These are phyloP conservation scores for Polietes domitor DNA, from an alignment of 2,888 invertebrate genomes.

Conservation along the genomic window DNA sequence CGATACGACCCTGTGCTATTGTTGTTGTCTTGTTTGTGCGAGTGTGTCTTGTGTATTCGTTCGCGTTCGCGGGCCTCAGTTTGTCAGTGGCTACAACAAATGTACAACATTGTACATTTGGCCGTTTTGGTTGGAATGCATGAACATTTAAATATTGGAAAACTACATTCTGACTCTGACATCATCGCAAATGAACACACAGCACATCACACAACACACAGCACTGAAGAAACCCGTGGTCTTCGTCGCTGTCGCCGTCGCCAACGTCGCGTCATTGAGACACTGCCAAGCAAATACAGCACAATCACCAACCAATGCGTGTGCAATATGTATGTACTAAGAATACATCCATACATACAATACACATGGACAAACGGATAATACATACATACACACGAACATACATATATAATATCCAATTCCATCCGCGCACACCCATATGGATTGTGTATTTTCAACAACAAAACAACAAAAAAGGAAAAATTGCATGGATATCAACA, in stretches of 20 bases:
- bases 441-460: not conserved
- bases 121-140: constrained; percentile 37
- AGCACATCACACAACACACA: not conserved
- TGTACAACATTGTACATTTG: constrained; percentile 21
- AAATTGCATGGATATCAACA: constrained; percentile 23
- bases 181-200: constrained; percentile 50
- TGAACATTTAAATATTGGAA: constrained; percentile 50
- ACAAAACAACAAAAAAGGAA: not conserved
- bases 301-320: constrained; percentile 5
- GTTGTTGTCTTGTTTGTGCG: not conserved
- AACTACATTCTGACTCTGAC: constrained; percentile 60
- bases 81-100: constrained; percentile 3
- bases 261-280: not conserved
- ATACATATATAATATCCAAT: constrained; percentile 5
- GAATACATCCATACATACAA: constrained; percentile 1
- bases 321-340: constrained; percentile 19
- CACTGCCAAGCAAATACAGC: constrained; percentile 11
- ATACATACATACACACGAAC: constrained; percentile 15
- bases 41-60: not conserved
- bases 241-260: not conserved
- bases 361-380: not conserved
- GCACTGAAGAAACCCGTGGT: not conserved
- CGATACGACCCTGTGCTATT: not conserved
- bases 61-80: not conserved
- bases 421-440: constrained; percentile 8